A percentile compares a stretch with the other conserved stretches of the same genome.
These are phyloP conservation scores for Poeciliopsis turneri DNA, from an alignment of 2,797 vertebrate genomes.

Conservation along the genomic window DNA sequence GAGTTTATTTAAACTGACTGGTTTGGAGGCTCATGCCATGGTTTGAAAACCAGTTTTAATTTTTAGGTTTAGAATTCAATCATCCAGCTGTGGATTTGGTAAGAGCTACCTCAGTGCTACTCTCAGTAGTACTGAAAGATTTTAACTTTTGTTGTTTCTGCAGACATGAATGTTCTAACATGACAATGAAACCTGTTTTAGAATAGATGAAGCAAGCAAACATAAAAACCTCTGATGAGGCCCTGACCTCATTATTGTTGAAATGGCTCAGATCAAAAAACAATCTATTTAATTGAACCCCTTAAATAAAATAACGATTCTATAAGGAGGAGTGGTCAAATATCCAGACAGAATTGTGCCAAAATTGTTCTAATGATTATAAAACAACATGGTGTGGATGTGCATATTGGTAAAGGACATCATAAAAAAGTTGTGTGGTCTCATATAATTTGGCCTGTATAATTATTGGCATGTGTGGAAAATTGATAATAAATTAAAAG, in stretches of 20 bases:
- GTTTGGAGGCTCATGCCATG: not conserved
- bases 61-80: not conserved
- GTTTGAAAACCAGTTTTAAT: not conserved
- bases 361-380: not conserved
- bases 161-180: not conserved
- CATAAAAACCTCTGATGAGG: not conserved
- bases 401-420: not conserved
- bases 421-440: not conserved
- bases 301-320: not conserved
- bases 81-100: not conserved
- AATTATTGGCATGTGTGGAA: not conserved
- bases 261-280: not conserved
- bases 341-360: not conserved
- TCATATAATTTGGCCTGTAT: not conserved
- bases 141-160: not conserved
- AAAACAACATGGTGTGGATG: not conserved
- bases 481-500: not conserved
- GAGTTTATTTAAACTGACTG: not conserved
- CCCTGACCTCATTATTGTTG: not conserved
- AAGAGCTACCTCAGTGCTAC: too few species aligned
- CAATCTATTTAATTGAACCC: not conserved
- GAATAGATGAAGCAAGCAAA: not conserved
- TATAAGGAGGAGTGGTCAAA: not conserved
- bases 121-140: not conserved
- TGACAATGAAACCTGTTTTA: not conserved